phyloP scores from a whole-genome alignment of 2,113 vertebrate genomes.

The Syngnathus typhle region DNA sequence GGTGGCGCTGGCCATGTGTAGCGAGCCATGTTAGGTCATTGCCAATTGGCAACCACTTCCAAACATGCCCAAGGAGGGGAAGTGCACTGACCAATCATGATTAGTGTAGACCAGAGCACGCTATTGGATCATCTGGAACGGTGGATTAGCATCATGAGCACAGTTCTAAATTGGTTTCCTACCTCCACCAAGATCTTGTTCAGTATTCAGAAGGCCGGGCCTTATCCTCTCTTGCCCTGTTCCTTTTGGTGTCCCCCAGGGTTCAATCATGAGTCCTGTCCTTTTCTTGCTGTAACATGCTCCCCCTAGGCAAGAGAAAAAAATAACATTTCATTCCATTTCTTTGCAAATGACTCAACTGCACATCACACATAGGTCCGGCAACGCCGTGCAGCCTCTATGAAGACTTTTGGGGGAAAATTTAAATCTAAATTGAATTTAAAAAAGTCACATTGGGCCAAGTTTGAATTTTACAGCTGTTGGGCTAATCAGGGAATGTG shows the following conservation, averaged over 20 bases:
- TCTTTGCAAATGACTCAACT: neutral
- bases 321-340: neutral
- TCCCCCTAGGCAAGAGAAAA: neutral
- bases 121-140: neutral
- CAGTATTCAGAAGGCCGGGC: neutral
- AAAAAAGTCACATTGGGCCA: neutral
- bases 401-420: too few relatives aligned
- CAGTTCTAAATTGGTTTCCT: neutral
- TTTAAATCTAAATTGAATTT: too few relatives aligned
- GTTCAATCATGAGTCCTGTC: neutral
- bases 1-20: neutral
- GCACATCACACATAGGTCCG: too few relatives aligned
- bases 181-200: neutral
- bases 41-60: too few relatives aligned
- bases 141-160: neutral
- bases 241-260: neutral
- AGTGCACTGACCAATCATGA: neutral
- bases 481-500: conserved; percentile 1
- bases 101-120: neutral
- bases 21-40: neutral
- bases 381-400: neutral
- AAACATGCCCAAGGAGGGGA: neutral
- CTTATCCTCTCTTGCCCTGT: neutral
- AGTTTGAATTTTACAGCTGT: conserved; percentile 1
- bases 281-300: neutral